A percentile compares a stretch with the other conserved stretches of the same genome.
Conservation (phyloP, 2,888 invertebrate genomes). For the Polydrusus cervinus region DNA sequence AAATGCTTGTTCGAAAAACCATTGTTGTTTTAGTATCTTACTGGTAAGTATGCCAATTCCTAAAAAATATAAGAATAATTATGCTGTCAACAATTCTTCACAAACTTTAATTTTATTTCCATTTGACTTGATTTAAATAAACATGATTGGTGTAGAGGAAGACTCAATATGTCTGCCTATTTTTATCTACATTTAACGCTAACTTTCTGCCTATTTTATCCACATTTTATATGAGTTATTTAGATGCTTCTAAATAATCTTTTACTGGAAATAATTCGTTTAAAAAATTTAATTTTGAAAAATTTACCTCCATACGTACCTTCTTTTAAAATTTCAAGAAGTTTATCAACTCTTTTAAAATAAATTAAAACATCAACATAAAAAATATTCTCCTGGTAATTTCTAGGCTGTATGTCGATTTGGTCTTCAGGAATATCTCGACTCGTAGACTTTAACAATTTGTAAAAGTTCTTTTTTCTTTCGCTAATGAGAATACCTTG, state of each 20-base stretch:
- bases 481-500: slow-evolving; percentile 54
- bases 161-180: too few relatives aligned
- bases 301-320: slow-evolving; percentile 39
- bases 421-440: neutral
- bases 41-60: slow-evolving; percentile 58
- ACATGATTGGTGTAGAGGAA: too few relatives aligned
- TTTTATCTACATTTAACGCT: too few relatives aligned
- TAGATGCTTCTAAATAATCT: too few relatives aligned
- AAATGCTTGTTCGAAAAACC: slow-evolving; percentile 59
- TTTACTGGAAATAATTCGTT: too few relatives aligned
- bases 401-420: slow-evolving; percentile 55
- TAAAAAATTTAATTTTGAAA: too few relatives aligned
- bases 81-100: too few relatives aligned
- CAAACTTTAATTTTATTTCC: too few relatives aligned
- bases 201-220: too few relatives aligned
- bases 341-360: slow-evolving; percentile 54
- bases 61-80: slow-evolving; percentile 25
- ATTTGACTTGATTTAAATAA: too few relatives aligned
- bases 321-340: slow-evolving; percentile 56
- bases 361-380: slow-evolving; percentile 59
- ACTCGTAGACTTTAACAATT: slow-evolving; percentile 51
- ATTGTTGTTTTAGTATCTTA: slow-evolving; percentile 58
- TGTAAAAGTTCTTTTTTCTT: slow-evolving; percentile 56
- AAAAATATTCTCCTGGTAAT: slow-evolving; percentile 59
- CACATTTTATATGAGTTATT: too few relatives aligned